These are phyloP conservation scores for Saccopteryx leptura DNA, from an alignment of 2,113 vertebrate genomes.

Conservation along the genomic window DNA sequence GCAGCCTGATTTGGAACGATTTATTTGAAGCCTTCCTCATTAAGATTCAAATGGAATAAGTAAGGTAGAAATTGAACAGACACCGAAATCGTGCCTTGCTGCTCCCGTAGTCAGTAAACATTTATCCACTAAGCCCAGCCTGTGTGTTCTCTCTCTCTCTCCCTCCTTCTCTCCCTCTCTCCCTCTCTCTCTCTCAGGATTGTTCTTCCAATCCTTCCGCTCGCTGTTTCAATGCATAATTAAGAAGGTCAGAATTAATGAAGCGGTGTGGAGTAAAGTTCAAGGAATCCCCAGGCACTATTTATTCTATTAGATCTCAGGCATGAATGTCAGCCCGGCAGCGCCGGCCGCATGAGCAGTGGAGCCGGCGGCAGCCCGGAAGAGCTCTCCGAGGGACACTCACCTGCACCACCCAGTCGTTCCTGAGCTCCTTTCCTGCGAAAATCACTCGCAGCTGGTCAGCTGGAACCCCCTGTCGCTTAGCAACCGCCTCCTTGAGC, in stretches of 20 bases:
- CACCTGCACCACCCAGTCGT: conserved; percentile 93
- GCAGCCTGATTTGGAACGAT: conserved; percentile 84
- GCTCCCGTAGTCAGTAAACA: conserved; percentile 89
- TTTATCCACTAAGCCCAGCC: conserved; percentile 87
- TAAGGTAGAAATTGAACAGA: conserved; percentile 89
- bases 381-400: conserved; percentile 75
- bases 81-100: conserved; percentile 86
- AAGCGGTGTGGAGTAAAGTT: conserved; percentile 93
- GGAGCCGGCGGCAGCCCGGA: conserved; percentile 79
- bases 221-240: conserved; percentile 94
- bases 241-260: conserved; percentile 96
- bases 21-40: conserved; percentile 89
- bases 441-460: conserved; percentile 93
- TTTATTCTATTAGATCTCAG: conserved; percentile 91
- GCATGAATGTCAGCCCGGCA: conserved; percentile 89
- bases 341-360: conserved; percentile 72
- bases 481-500: conserved; percentile 93
- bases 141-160: neutral
- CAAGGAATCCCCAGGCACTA: conserved; percentile 93
- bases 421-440: conserved; percentile 91
- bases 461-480: conserved; percentile 90
- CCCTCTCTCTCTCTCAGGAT: conserved; percentile 2
- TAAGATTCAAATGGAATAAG: conserved; percentile 90
- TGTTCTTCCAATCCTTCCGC: conserved; percentile 84
- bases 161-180: neutral